Percentiles rank a stretch among this genome's conserved stretches.
Evolutionary conservation across 2,113 vertebrate genomes (phyloP).

Genomic region (Irena cyanogastra): DNA sequence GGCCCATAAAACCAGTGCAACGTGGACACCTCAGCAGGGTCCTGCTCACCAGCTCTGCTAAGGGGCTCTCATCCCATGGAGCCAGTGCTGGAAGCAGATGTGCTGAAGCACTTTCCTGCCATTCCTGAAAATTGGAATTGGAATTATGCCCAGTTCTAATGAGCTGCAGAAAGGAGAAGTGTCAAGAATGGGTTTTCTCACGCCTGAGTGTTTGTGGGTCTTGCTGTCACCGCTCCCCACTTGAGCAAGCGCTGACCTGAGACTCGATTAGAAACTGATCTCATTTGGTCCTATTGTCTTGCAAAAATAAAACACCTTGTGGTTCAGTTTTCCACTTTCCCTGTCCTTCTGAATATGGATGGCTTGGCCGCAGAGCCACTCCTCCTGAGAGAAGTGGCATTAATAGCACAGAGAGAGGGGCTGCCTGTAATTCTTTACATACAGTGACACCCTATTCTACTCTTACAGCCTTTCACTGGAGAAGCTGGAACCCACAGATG

Average conservation of each 20-base stretch:
- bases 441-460: background rate
- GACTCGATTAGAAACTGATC: background rate
- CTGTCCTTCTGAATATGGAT: background rate
- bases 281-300: background rate
- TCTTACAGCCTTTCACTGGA: background rate
- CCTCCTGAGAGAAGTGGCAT: background rate
- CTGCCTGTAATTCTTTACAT: background rate
- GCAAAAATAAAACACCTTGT: background rate
- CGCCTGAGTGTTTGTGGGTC: background rate
- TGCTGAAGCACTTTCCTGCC: background rate
- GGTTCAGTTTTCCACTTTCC: background rate
- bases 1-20: background rate
- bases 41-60: background rate
- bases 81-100: background rate
- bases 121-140: background rate
- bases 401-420: background rate
- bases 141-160: background rate
- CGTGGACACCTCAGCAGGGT: fast-evolving
- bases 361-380: background rate
- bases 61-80: background rate
- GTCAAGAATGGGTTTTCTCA: background rate
- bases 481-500: background rate
- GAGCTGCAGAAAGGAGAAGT: background rate
- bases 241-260: background rate
- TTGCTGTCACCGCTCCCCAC: background rate